Evolutionary conservation across 2,888 invertebrate species (phyloP).

Genomic region (Platycheirus albimanus): DNA sequence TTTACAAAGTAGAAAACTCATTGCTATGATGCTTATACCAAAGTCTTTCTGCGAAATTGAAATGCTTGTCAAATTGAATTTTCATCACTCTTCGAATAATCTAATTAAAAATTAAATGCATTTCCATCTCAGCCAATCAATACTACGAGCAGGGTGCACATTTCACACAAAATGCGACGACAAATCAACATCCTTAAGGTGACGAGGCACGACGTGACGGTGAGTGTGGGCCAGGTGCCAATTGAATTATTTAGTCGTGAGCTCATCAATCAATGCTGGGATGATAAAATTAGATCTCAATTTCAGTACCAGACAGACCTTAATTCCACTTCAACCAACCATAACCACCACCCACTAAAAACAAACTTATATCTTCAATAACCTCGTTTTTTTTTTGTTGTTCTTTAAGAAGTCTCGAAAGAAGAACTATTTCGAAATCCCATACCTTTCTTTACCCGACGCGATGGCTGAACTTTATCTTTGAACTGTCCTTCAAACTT

Average conservation of each 20-base stretch:
- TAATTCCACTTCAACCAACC: neutral
- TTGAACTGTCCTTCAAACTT: slow-evolving; percentile 52
- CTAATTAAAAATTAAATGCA: slow-evolving; percentile 55
- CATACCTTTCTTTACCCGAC: neutral
- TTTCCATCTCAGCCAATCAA: slow-evolving; percentile 6
- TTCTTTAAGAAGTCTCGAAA: too few species aligned
- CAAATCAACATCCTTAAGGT: slow-evolving; percentile 57
- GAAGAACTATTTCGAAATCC: slow-evolving; percentile 6
- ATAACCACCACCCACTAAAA: neutral
- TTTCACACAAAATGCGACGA: slow-evolving; percentile 21
- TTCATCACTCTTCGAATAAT: slow-evolving; percentile 27
- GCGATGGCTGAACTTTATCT: slow-evolving; percentile 33
- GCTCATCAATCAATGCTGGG: slow-evolving; percentile 71
- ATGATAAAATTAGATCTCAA: slow-evolving; percentile 55
- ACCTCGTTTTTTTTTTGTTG: slow-evolving; percentile 10
- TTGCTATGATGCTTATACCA: too few species aligned
- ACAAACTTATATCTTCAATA: slow-evolving; percentile 20
- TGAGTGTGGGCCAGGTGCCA: slow-evolving; percentile 69
- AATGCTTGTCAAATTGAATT: slow-evolving; percentile 47
- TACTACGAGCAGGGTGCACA: slow-evolving; percentile 5
- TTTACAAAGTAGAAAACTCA: too few species aligned
- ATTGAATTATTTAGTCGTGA: slow-evolving; percentile 70
- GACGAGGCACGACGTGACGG: slow-evolving; percentile 25
- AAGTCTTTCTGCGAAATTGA: slow-evolving; percentile 19
- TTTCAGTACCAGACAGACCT: slow-evolving; percentile 41